These are phyloP conservation scores for Acipenser ruthenus DNA, from an alignment of 2,797 vertebrate species.

Conservation along the genomic window DNA sequence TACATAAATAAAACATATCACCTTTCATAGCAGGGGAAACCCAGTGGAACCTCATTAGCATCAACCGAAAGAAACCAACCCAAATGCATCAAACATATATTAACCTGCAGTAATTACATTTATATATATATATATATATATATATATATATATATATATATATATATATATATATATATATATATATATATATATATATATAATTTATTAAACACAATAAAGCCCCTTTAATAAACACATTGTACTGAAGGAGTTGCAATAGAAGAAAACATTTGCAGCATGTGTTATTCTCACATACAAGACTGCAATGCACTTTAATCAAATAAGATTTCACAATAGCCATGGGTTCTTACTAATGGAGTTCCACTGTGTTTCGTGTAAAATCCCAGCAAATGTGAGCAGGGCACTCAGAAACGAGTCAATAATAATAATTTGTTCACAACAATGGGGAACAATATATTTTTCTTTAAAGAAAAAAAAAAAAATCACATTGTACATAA, in stretches of 20 bases:
- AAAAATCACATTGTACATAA: constrained; percentile 92
- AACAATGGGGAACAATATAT: constrained; percentile 66
- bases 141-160: no score
- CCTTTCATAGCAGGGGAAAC: constrained; percentile 33
- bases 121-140: no score
- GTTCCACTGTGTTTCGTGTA: constrained; percentile 44
- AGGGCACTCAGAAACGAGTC: constrained; percentile 54
- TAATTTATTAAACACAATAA: no score
- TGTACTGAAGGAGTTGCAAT: no score
- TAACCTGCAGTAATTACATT: no score
- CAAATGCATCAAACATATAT: no score
- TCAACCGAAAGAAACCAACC: constrained; percentile 4
- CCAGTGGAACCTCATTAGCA: constrained; percentile 56
- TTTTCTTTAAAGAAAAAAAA: constrained; percentile 50
- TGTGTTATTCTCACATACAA: no score
- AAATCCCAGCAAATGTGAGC: constrained; percentile 62
- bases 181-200: no score
- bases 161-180: no score
- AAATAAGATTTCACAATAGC: constrained; percentile 1
- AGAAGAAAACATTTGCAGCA: no score
- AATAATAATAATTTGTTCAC: constrained; percentile 65
- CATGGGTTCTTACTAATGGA: constrained; percentile 35
- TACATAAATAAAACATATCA: constrained; percentile 54
- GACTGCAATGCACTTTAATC: not conserved
- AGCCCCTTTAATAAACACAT: no score